These are phyloP conservation scores for Tiphia femorata DNA, from an alignment of 2,888 invertebrate genomes.

Conservation along the genomic window DNA sequence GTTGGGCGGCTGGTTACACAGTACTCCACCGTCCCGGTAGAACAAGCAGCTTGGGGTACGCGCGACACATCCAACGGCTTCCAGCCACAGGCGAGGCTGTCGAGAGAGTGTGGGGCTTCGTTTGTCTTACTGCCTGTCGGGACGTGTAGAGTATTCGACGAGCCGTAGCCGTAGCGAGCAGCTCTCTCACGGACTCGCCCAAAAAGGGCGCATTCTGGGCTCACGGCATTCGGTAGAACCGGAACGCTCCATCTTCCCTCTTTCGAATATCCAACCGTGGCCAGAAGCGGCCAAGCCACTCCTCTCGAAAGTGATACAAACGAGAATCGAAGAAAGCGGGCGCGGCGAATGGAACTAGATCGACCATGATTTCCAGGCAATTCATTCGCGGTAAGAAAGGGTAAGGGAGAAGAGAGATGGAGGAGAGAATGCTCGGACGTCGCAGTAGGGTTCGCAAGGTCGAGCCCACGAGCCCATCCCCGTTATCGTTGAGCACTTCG, in stretches of 20 bases:
- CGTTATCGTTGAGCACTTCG: constrained; percentile 4
- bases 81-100: constrained; percentile 33
- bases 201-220: too few relatives aligned
- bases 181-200: too few relatives aligned
- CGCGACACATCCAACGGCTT: constrained; percentile 40
- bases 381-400: neutral
- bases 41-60: constrained; percentile 36
- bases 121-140: constrained; percentile 42
- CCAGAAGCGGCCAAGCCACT: too few relatives aligned
- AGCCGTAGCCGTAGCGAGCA: neutral
- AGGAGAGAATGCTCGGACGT: neutral
- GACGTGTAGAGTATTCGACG: constrained; percentile 23
- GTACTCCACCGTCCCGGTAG: constrained; percentile 29
- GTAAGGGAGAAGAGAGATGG: too few relatives aligned
- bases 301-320: constrained; percentile 1
- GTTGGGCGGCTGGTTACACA: constrained; percentile 30
- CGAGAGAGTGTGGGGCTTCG: constrained; percentile 24
- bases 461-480: constrained; percentile 3
- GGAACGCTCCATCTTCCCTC: neutral
- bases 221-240: neutral
- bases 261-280: too few relatives aligned
- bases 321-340: neutral
- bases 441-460: constrained; percentile 2
- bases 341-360: neutral
- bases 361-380: neutral